A percentile compares a stretch with the other conserved stretches of the same genome.
These are phyloP conservation scores for Dinomys branickii DNA, from an alignment of 2,113 vertebrate species.

Conservation along the genomic window DNA sequence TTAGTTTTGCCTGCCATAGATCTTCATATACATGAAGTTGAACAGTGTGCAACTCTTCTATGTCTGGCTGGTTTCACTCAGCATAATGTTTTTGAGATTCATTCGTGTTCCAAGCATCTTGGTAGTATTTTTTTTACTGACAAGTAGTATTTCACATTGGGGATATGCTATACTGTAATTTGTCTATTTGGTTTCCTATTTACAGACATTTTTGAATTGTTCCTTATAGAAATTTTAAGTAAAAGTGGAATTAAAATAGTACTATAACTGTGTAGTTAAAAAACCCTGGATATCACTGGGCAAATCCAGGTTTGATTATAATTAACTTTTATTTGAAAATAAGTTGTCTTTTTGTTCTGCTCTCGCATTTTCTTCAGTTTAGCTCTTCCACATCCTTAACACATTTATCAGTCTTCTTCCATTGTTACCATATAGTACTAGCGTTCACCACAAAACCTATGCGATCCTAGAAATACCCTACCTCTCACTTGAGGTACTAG, in stretches of 20 bases:
- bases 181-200: not conserved
- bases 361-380: conserved; percentile 22
- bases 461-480: not conserved
- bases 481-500: not conserved
- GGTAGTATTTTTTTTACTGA: conserved; percentile 35
- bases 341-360: not conserved
- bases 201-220: not conserved
- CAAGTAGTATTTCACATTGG: conserved; percentile 30
- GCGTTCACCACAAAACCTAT: not conserved
- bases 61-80: conserved; percentile 32
- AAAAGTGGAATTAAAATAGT: not conserved
- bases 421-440: not conserved
- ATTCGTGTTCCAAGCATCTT: conserved; percentile 26
- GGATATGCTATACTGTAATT: not conserved
- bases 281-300: conserved; percentile 6
- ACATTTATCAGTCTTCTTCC: not conserved
- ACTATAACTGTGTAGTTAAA: conserved; percentile 20
- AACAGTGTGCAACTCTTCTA: not conserved
- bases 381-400: not conserved
- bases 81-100: conserved; percentile 46
- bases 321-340: conserved; percentile 36
- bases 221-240: conserved; percentile 23
- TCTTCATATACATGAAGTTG: conserved; percentile 28
- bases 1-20: conserved; percentile 44
- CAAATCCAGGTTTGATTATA: conserved; percentile 21